These are phyloP conservation scores for Eumaeus atala DNA, from an alignment of 1,140 invertebrate genomes.

Conservation along the genomic window DNA sequence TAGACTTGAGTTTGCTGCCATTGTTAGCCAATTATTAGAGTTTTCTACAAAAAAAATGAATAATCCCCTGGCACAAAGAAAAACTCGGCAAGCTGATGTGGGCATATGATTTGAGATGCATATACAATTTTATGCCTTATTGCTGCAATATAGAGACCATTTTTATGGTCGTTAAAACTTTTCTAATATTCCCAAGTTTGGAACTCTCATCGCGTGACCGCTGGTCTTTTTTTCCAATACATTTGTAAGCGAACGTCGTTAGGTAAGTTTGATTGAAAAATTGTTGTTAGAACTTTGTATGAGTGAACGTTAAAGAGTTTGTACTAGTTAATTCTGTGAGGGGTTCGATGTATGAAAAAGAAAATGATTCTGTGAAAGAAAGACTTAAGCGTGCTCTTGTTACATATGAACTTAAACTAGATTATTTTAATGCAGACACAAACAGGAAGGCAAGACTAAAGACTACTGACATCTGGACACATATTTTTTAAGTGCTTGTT, in stretches of 20 bases:
- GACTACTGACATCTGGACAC: no score
- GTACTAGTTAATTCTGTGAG: constrained; percentile 15
- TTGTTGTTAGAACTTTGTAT: constrained; percentile 24
- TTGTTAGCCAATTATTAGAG: constrained; percentile 9
- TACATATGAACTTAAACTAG: no score
- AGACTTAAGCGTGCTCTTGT: no score
- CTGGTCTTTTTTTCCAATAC: constrained; percentile 25
- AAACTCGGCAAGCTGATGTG: not conserved
- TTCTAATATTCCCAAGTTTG: constrained; percentile 15
- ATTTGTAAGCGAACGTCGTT: constrained; percentile 30
- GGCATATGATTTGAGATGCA: not conserved
- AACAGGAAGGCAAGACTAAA: no score
- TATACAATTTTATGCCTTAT: not conserved
- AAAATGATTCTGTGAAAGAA: no score
- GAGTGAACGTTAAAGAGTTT: constrained; percentile 13
- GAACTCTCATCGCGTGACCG: constrained; percentile 20
- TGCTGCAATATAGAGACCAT: not conserved
- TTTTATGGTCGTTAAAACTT: not conserved
- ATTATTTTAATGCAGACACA: no score
- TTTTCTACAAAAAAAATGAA: constrained; percentile 4
- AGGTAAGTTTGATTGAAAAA: constrained; percentile 38
- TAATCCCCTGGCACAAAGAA: constrained; percentile 9
- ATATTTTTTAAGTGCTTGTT: no score
- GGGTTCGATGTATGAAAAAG: no score
- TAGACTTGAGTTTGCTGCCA: not conserved